phyloP scores from a whole-genome alignment of 23 tunicate species.

The Trididemnum miniatum region DNA sequence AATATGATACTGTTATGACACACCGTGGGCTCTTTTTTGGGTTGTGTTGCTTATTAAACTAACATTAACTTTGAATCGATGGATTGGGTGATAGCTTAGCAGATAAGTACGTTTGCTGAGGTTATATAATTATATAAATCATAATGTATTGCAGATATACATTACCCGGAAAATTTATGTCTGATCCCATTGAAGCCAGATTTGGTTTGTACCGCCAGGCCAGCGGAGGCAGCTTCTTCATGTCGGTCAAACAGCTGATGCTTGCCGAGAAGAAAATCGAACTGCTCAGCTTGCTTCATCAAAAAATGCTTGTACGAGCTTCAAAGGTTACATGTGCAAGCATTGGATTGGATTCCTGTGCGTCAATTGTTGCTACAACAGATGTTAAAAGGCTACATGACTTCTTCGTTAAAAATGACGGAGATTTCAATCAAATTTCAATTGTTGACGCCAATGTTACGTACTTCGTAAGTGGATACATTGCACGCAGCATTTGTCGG shows the following conservation, averaged over 20 bases:
- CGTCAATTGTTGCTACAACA: not conserved
- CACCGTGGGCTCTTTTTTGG: not conserved
- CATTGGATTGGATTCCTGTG: not conserved
- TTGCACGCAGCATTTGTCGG: slow-evolving; percentile 9
- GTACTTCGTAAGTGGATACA: slow-evolving; percentile 1
- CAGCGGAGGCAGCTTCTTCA: slow-evolving; percentile 5
- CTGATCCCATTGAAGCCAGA: not conserved
- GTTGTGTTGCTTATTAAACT: not conserved
- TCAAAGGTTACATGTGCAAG: not conserved
- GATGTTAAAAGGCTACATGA: slow-evolving; percentile 8
- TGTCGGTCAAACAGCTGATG: slow-evolving; percentile 19
- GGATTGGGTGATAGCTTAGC: not conserved
- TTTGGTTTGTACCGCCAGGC: not conserved
- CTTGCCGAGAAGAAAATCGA: slow-evolving; percentile 12
- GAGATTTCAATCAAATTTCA: not conserved
- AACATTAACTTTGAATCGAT: not conserved
- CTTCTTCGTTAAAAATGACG: not conserved
- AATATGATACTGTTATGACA: not conserved
- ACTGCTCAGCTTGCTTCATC: not conserved
- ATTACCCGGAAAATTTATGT: not conserved
- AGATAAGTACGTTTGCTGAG: not conserved
- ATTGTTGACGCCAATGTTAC: slow-evolving; percentile 17
- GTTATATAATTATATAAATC: too few species aligned
- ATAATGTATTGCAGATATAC: not conserved
- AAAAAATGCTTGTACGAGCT: not conserved